Evolutionary conservation across 2,888 invertebrate species (phyloP).

Genomic region (Aspidiotus destructor): DNA sequence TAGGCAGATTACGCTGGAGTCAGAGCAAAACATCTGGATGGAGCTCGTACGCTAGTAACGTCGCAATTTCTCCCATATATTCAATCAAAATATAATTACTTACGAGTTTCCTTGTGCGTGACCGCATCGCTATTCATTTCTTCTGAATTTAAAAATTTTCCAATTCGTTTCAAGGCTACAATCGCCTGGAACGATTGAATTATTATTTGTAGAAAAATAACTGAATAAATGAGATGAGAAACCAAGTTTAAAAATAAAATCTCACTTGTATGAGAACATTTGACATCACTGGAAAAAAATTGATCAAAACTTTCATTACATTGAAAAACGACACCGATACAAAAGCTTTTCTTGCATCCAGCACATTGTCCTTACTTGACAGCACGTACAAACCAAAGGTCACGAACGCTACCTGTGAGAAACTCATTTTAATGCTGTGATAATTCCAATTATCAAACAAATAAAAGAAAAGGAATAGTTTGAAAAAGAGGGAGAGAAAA

Average conservation of each 20-base stretch:
- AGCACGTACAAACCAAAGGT: conserved; percentile 83
- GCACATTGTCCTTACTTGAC: conserved; percentile 68
- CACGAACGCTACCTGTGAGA: conserved; percentile 51
- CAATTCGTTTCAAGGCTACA: conserved; percentile 50
- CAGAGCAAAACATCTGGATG: too few relatives aligned
- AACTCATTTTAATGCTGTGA: not conserved
- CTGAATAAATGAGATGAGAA: too few relatives aligned
- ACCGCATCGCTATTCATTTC: conserved; percentile 46
- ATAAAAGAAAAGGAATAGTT: not conserved
- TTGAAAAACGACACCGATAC: conserved; percentile 95
- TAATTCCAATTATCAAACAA: too few relatives aligned
- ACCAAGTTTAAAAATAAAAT: not conserved
- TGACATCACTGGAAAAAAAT: conserved; percentile 91
- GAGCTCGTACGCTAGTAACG: too few relatives aligned
- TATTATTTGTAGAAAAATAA: too few relatives aligned
- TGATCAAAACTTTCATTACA: conserved; percentile 89
- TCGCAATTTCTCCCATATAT: too few relatives aligned
- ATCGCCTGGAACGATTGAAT: conserved; percentile 40
- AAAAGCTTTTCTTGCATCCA: conserved; percentile 86
- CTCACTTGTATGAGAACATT: conserved; percentile 76
- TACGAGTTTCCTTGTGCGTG: conserved; percentile 41
- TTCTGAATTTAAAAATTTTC: conserved; percentile 48
- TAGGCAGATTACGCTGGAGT: too few relatives aligned
- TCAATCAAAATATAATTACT: conserved; percentile 16
- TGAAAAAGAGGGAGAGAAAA: too few relatives aligned